Conservation (phyloP, 2,113 vertebrate genomes). For the Ursus arctos region DNA sequence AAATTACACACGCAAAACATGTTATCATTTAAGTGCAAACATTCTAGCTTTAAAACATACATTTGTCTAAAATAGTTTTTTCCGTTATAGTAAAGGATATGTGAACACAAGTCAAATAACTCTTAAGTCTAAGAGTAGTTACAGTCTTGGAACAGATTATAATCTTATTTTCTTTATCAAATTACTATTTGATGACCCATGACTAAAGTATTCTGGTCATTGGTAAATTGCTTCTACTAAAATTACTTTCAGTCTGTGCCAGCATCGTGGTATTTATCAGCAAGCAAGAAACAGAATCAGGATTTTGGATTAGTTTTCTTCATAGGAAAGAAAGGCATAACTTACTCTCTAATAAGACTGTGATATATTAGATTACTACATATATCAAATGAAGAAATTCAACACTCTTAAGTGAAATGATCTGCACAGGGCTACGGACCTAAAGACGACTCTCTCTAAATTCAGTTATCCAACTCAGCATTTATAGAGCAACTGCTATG, state of each 20-base stretch:
- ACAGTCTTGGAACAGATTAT: conserved; percentile 69
- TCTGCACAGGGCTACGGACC: background rate
- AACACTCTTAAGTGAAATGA: conserved; percentile 43
- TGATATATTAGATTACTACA: background rate
- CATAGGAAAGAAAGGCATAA: conserved; percentile 6
- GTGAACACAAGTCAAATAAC: conserved; percentile 50
- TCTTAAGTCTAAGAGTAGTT: conserved; percentile 35
- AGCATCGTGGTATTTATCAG: conserved; percentile 52
- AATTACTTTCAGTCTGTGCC: conserved; percentile 59
- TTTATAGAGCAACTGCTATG: background rate
- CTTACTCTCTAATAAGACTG: background rate
- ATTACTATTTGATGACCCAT: conserved; percentile 74
- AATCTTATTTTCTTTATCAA: conserved; percentile 81
- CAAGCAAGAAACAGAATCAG: conserved; percentile 51
- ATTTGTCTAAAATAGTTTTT: conserved; percentile 34
- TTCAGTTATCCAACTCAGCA: background rate
- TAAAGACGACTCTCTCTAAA: conserved; percentile 12
- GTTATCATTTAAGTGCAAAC: conserved; percentile 38
- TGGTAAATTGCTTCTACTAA: conserved; percentile 66
- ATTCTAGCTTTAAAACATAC: conserved; percentile 46
- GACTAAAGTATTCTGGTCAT: conserved; percentile 69
- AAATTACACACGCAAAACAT: conserved; percentile 28
- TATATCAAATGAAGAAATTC: conserved; percentile 19
- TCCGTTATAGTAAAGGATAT: background rate
- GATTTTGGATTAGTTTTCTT: conserved; percentile 37